Conservation (phyloP, 2,113 vertebrate species). For the Camelus bactrianus region DNA sequence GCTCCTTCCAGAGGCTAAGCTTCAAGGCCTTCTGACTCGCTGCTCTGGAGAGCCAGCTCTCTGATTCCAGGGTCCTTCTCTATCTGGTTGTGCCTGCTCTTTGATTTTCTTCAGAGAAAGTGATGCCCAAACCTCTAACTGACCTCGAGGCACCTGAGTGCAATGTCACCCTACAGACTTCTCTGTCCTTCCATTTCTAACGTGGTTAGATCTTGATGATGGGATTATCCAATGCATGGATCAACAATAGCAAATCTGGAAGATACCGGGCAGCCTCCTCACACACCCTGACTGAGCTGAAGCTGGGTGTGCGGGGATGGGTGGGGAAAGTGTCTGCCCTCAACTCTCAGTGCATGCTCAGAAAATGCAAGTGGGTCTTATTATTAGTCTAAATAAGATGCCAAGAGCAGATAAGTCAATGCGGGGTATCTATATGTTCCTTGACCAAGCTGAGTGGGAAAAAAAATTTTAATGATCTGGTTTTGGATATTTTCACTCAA, state of each 20-base stretch:
- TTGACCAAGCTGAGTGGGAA: neutral
- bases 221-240: too few species aligned
- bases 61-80: neutral
- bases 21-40: neutral
- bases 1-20: neutral
- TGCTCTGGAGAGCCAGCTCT: neutral
- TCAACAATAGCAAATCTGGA: neutral
- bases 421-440: neutral
- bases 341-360: neutral
- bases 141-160: neutral
- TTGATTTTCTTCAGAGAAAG: neutral
- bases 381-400: neutral
- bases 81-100: neutral
- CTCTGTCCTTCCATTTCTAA: neutral
- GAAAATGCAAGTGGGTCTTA: neutral
- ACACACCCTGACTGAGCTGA: neutral
- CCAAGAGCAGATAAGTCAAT: neutral
- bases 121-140: neutral
- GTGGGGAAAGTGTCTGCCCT: neutral
- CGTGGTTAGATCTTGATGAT: neutral
- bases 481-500: constrained; percentile 39
- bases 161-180: neutral
- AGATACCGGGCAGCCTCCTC: neutral
- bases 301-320: neutral
- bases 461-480: neutral